Percentiles rank a stretch among this genome's conserved stretches.
These are phyloP conservation scores for Sparus aurata DNA, from an alignment of 2,797 vertebrate genomes.

Conservation along the genomic window DNA sequence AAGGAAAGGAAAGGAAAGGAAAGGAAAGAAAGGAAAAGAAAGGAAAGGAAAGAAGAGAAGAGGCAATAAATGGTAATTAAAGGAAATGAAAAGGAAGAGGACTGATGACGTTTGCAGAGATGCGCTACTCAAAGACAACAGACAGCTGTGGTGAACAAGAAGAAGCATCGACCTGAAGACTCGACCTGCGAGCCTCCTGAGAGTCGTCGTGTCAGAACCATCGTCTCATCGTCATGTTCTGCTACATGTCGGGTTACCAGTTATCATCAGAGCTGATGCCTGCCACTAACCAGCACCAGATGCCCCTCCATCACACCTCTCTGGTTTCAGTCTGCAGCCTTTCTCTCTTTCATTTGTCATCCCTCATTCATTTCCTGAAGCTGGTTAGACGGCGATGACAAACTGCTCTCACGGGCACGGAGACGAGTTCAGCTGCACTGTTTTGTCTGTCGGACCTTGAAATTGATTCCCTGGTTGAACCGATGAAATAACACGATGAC, in stretches of 20 bases:
- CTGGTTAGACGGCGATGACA: constrained; percentile 35
- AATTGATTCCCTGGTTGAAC: constrained; percentile 10
- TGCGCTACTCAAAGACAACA: not conserved
- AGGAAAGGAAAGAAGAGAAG: no score
- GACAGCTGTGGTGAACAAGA: not conserved
- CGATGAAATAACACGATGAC: constrained; percentile 42
- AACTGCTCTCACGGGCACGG: constrained; percentile 30
- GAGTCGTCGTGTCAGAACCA: constrained; percentile 20
- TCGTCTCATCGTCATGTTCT: constrained; percentile 12
- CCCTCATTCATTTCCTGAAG: constrained; percentile 62
- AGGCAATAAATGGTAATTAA: no score
- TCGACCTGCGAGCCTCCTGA: constrained; percentile 24
- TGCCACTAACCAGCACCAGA: constrained; percentile 55
- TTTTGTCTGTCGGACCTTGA: constrained; percentile 38
- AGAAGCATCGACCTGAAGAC: not conserved
- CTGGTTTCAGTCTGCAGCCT: not conserved
- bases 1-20: not conserved
- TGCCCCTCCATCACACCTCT: constrained; percentile 29
- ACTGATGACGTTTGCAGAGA: no score
- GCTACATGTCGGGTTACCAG: constrained; percentile 1
- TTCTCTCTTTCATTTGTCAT: constrained; percentile 37
- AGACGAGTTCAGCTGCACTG: not conserved
- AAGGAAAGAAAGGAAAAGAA: not conserved
- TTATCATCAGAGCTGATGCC: constrained; percentile 12
- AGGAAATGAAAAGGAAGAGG: no score